Evolutionary conservation across 1,140 invertebrate species (phyloP).

Genomic region (Papilio helenus): DNA sequence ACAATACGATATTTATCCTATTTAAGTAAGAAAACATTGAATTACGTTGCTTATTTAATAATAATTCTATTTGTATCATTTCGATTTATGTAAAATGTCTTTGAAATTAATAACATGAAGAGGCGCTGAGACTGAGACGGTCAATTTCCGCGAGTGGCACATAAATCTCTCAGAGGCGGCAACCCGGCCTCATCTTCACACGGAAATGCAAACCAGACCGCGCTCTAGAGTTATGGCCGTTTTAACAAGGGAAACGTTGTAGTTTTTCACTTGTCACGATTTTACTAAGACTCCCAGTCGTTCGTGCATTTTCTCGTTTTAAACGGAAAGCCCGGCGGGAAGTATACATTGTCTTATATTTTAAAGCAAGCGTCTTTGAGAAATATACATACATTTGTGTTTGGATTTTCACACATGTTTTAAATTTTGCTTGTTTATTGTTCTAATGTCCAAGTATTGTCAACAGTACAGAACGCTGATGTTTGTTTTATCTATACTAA

Average conservation of each 20-base stretch:
- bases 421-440: background rate
- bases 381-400: constrained; percentile 11
- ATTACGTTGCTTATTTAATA: background rate
- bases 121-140: constrained; percentile 50
- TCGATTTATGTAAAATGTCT: constrained; percentile 29
- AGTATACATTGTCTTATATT: constrained; percentile 25
- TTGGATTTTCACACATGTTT: background rate
- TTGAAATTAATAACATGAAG: constrained; percentile 50
- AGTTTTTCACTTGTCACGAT: constrained; percentile 72
- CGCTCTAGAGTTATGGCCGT: constrained; percentile 65
- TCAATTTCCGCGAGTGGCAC: constrained; percentile 71
- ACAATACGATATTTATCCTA: background rate
- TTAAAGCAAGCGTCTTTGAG: background rate
- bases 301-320: constrained; percentile 28
- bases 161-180: constrained; percentile 71
- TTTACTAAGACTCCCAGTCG: constrained; percentile 22
- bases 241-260: constrained; percentile 72
- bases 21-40: background rate
- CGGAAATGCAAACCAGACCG: constrained; percentile 68
- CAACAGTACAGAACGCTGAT: background rate
- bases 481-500: too few relatives aligned
- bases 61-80: background rate
- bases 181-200: constrained; percentile 52
- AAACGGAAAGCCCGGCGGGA: background rate
- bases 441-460: background rate